Evolutionary conservation across 1,140 invertebrate genomes (phyloP), one percentile per base, ranked within the genome.

Genomic region (Oedothorax gibbosus): DNA sequence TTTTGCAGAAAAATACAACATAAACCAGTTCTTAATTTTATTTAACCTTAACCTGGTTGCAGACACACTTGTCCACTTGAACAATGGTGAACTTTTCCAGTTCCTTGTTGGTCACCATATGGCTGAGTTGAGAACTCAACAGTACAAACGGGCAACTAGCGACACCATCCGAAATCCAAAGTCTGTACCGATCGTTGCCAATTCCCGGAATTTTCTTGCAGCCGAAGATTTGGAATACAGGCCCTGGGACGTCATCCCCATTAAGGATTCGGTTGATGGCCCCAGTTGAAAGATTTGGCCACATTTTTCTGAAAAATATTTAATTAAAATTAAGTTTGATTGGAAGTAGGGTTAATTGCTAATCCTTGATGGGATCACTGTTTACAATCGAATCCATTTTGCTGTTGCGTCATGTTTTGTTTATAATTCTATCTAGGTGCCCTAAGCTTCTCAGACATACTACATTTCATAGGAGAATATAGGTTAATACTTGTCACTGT

Each of bases 101-200:
- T 86, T 94, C 92, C 15, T 94, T 93, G 18, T 92, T 91, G 3
- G 93, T 92, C 80, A 96, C 91, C 88, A 93, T 92, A 57, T 93
- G 88, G 90, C 97, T 97, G 0, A 97, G 90, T 89, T 97, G 96
- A n/a, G 95, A 96, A 0, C 95, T 95, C 77, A 98, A 90, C 95
- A 98, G 97, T 0, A 96, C 96, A 91, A 95, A 97, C 79, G 95
- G 96, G 88, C 96, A 94, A 0, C 93, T 92, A 89, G 94, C 92
- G 82, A 93, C 91, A 2, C 97, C 96, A 93, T 98, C 97, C 5
- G 96, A 98, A 11, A 98, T 90, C 0, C 97, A 90, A 1, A 97
- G 89, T 72, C 97, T 92, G 88, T 94, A 97, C 57, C 97, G 92
- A 86, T 97, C 95, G 80, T 93, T 92, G n/a, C 92, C 92, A 78